Evolutionary conservation across 2,113 vertebrate genomes (phyloP).

Genomic region (Lophochroa leadbeateri): DNA sequence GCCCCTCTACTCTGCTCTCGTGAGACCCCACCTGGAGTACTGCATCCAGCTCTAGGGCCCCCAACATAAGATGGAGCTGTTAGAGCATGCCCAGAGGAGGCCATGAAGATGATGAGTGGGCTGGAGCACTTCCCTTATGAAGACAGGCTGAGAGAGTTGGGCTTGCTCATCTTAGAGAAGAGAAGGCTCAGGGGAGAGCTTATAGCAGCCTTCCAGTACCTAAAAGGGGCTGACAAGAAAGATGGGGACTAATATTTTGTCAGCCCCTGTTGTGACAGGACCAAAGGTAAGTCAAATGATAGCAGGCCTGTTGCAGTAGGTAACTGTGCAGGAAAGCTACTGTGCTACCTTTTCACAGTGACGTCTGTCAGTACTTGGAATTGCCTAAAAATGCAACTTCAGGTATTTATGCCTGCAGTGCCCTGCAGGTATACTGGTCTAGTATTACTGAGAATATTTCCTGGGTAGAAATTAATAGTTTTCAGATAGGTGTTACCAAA

Average conservation of each 20-base stretch:
- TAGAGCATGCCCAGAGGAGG: rapidly evolving
- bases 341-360: rapidly evolving
- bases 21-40: neutral
- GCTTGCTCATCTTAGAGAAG: neutral
- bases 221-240: neutral
- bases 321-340: neutral
- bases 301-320: neutral
- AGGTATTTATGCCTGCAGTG: neutral
- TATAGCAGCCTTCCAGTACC: neutral
- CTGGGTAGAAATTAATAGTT: neutral
- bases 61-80: neutral
- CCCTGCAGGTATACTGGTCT: neutral
- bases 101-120: neutral
- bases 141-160: neutral
- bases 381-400: neutral
- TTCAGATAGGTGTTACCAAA: neutral
- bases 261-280: neutral
- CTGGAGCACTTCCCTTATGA: neutral
- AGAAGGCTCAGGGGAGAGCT: neutral
- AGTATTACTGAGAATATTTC: neutral
- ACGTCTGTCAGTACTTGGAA: neutral
- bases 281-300: neutral
- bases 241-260: neutral
- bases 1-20: neutral
- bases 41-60: neutral